Evolutionary conservation across 92 coral and sea anemone genomes (phyloP).

Genomic region (Actinernus sp.): DNA sequence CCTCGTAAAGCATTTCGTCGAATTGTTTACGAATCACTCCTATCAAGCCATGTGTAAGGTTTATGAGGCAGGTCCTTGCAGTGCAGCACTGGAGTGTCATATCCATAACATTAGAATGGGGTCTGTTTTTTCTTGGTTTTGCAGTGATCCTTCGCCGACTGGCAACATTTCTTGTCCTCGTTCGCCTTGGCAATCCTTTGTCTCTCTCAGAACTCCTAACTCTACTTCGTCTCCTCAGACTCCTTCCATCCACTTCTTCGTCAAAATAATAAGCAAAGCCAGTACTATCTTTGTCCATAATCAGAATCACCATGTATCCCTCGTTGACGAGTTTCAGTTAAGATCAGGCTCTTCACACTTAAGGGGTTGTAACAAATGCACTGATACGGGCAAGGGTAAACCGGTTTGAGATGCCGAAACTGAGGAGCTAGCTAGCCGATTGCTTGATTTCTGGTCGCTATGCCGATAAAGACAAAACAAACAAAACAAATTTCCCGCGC

Average conservation of each 20-base stretch:
- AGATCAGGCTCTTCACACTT: too few species aligned
- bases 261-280: conserved; percentile 36
- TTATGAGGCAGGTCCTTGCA: conserved; percentile 33
- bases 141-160: conserved; percentile 22
- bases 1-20: conserved; percentile 32
- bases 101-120: conserved; percentile 3
- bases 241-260: neutral
- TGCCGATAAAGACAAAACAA: too few species aligned
- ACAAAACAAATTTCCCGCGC: too few species aligned
- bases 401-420: too few species aligned
- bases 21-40: conserved; percentile 18
- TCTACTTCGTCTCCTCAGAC: neutral
- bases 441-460: too few species aligned
- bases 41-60: conserved; percentile 14
- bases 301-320: too few species aligned
- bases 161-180: neutral
- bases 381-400: too few species aligned
- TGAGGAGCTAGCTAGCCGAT: too few species aligned
- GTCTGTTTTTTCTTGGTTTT: conserved; percentile 37
- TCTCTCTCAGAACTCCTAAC: neutral
- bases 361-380: too few species aligned
- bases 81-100: conserved; percentile 32
- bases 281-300: too few species aligned
- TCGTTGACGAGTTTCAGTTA: too few species aligned
- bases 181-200: neutral